Evolutionary conservation across 35 echinoderm and acorn worm species (phyloP).

Genomic region (Patiria miniata): DNA sequence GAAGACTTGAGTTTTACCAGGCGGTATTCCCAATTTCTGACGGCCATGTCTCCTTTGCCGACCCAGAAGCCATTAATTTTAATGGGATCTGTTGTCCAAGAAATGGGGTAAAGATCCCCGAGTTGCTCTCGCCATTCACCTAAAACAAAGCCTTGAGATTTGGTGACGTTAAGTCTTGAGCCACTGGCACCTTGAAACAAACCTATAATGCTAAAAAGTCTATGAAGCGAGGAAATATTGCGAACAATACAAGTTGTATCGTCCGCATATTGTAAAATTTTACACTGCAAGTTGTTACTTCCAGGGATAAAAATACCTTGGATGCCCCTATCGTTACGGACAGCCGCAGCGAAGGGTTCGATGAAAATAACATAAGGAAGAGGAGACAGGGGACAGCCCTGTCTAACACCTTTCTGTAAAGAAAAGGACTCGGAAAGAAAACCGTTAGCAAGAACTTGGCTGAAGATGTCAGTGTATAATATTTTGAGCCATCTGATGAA

Average conservation of each 20-base stretch:
- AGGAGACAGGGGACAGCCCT: constrained; percentile 44
- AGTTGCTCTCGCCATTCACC: not conserved
- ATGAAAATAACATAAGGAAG: constrained; percentile 36
- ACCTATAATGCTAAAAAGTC: not conserved
- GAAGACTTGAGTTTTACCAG: not conserved
- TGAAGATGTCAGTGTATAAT: constrained; percentile 38
- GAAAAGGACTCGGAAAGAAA: not conserved
- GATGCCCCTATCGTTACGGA: not conserved
- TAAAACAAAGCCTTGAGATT: not conserved
- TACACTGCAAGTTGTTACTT: not conserved
- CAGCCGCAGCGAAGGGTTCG: constrained; percentile 14
- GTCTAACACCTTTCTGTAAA: constrained; percentile 10
- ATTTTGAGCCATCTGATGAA: constrained; percentile 35
- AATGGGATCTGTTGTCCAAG: not conserved
- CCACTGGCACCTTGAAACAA: not conserved
- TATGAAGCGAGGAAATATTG: not conserved
- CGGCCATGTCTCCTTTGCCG: not conserved
- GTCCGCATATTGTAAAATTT: not conserved
- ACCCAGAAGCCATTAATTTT: not conserved
- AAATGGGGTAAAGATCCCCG: not conserved
- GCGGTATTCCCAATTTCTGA: not conserved
- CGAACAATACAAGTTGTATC: not conserved
- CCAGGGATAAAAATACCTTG: not conserved
- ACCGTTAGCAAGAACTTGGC: constrained; percentile 1
- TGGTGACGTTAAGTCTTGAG: not conserved